Evolutionary conservation across 2,113 vertebrate genomes (phyloP), one percentile per base, ranked within the genome.

Genomic region (Lethenteron camtschaticum): DNA sequence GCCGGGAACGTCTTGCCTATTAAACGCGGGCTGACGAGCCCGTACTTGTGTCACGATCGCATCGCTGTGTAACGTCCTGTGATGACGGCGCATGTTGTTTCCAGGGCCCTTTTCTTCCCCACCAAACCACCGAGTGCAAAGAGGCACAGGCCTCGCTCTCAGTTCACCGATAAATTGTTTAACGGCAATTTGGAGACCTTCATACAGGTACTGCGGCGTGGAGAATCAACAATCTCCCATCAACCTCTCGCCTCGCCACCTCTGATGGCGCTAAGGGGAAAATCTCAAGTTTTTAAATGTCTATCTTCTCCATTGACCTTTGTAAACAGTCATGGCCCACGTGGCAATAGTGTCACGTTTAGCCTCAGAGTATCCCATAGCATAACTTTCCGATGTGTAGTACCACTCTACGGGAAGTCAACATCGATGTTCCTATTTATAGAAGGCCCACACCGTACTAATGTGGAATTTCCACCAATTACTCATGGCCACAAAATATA

Each of bases 141-240:
- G 82, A 87, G 87, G 80, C 78, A 81, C 81, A 85, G 86, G 78
- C 86, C 86, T 79, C 83, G 81, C 77, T 92, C 88, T 73, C 81
- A 88, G 70, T 90, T 80, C 90, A 89, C 82, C 82, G 80, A 86
- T 88, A 90, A 87, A 78, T 87, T 90, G 80, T 95, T 91, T 88
- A 92, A 89, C 84, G 88, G 85, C 81, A 86, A 90, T 85, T 82
- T 95, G 87, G 87, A 90, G 81, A 83, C 85, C 24, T 94, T 90
- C 82, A 81, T 95, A 80, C 87, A 90, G 88, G 87, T 95, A 89
- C 83, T 80, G 77, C 80, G 73, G 78, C 72, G 68, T 68, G 57
- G 75, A 79, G 80, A 79, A 78, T 82, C 76, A 76, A 76, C 41
- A 41, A 41, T 41, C 6, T 41, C 6, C 41, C 41, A 41, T 41